phyloP scores from a whole-genome alignment of 2,113 vertebrate genomes.

The Mastomys coucha region DNA sequence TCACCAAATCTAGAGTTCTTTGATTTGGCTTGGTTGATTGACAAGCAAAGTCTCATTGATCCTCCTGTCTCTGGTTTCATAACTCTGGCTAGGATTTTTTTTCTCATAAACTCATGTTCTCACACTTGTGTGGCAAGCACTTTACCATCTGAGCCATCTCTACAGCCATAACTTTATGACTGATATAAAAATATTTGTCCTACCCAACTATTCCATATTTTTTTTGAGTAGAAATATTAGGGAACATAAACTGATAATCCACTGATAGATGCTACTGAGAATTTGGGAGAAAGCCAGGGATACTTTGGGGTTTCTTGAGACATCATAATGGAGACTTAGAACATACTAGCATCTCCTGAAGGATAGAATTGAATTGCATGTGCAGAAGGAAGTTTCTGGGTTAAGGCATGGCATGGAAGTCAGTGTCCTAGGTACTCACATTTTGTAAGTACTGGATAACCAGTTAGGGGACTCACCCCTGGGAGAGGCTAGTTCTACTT shows the following conservation, averaged over 20 bases:
- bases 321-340: not conserved
- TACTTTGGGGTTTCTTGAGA: not conserved
- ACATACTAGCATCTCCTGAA: not conserved
- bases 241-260: not conserved
- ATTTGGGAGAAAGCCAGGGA: not conserved
- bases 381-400: not conserved
- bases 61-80: not conserved
- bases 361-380: not conserved
- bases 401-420: not conserved
- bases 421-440: not conserved
- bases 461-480: not conserved
- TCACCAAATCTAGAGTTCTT: not conserved
- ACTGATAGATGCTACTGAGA: not conserved
- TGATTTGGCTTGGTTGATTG: not conserved
- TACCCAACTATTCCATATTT: not conserved
- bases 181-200: not conserved
- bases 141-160: not conserved
- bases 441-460: not conserved
- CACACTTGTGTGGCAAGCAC: not conserved
- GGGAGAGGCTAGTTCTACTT: not conserved
- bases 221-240: not conserved
- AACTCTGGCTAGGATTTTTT: not conserved
- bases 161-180: not conserved
- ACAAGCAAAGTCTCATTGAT: not conserved
- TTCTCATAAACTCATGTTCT: not conserved